Evolutionary conservation across 1,140 invertebrate species (phyloP).

Genomic region (Heliothis virescens): DNA sequence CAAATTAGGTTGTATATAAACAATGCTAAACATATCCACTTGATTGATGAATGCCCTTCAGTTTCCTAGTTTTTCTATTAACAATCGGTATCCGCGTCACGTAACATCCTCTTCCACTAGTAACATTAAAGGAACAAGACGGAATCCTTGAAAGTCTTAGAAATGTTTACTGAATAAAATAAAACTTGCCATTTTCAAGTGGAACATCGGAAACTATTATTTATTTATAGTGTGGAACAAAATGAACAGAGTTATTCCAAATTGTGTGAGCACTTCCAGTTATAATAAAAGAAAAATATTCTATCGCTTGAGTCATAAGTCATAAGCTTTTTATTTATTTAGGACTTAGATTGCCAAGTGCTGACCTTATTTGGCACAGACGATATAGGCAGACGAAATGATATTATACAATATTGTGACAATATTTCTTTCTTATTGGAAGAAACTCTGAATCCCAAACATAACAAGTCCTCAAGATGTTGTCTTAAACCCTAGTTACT

Average conservation of each 20-base stretch:
- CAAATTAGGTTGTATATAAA: neutral
- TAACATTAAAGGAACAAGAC: constrained; percentile 35
- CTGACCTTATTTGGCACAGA: neutral
- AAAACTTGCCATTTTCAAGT: constrained; percentile 31
- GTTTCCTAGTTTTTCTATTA: constrained; percentile 2
- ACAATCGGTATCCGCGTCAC: constrained; percentile 36
- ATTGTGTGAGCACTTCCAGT: neutral
- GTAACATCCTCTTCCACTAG: constrained; percentile 21
- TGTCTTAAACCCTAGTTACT: neutral
- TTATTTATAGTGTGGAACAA: constrained; percentile 12
- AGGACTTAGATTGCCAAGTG: neutral
- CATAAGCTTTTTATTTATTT: neutral
- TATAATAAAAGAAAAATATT: neutral
- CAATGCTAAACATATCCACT: neutral
- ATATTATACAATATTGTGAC: no score
- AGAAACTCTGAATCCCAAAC: no score
- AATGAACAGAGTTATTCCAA: neutral
- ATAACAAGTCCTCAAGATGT: no score
- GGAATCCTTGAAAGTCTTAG: constrained; percentile 14
- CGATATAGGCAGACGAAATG: no score
- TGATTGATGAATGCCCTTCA: neutral
- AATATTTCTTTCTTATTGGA: no score
- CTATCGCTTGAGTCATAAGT: constrained; percentile 1
- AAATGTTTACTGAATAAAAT: constrained; percentile 57
- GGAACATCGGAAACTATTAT: constrained; percentile 5